Percentiles rank a stretch among this genome's conserved stretches.
Conservation (phyloP, 2,113 vertebrate genomes). For the Chamaetylas fuelleborni region DNA sequence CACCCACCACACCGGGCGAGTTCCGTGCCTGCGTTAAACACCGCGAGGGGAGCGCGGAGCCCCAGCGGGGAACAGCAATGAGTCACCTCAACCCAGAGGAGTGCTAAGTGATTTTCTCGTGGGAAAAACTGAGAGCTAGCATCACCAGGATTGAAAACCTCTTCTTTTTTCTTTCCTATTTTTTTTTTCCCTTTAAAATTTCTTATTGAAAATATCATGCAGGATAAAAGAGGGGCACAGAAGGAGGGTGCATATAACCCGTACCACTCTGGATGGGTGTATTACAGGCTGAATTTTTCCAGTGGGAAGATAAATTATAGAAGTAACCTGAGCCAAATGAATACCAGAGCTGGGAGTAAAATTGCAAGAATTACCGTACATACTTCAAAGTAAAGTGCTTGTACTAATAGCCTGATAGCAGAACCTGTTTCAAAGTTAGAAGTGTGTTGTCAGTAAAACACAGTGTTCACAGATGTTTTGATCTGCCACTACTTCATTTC, state of each 20-base stretch:
- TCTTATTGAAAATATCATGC: background rate
- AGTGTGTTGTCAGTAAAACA: conserved; percentile 34
- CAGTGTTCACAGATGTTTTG: conserved; percentile 30
- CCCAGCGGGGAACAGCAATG: conserved; percentile 48
- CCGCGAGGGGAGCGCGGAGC: background rate
- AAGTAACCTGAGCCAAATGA: conserved; percentile 10
- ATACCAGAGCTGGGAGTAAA: conserved; percentile 30
- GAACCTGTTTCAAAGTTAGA: conserved; percentile 5
- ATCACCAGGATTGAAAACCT: background rate
- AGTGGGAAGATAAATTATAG: conserved; percentile 15
- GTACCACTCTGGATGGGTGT: background rate
- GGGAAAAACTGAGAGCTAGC: conserved; percentile 55
- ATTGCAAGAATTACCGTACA: background rate
- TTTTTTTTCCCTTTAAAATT: background rate
- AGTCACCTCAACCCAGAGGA: conserved; percentile 50
- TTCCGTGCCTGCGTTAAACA: conserved; percentile 10
- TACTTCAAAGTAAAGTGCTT: conserved; percentile 51
- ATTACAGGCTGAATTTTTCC: conserved; percentile 4
- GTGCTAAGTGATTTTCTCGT: conserved; percentile 53
- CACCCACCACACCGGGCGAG: background rate
- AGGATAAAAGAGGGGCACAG: background rate
- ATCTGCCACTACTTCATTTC: conserved; percentile 11
- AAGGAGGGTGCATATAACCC: background rate
- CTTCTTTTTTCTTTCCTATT: no score
- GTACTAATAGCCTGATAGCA: conserved; percentile 36